These are phyloP conservation scores for Arion vulgaris DNA, from an alignment of 1,140 invertebrate species.

Conservation along the genomic window DNA sequence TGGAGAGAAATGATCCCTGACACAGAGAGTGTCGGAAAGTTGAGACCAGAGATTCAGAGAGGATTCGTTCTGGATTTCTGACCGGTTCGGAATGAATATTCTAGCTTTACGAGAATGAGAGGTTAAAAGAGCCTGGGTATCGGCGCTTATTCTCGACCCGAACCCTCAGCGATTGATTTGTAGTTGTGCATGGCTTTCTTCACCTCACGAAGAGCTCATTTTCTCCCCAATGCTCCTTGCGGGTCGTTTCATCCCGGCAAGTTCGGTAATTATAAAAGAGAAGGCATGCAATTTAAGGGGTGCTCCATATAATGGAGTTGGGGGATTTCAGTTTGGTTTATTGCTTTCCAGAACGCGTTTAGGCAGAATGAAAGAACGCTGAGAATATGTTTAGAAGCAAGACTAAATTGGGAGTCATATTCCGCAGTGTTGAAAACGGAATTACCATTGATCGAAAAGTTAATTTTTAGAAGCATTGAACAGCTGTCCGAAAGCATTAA, in stretches of 20 bases:
- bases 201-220: slow-evolving; percentile 27
- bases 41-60: background rate
- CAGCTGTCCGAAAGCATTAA: too few relatives aligned
- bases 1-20: background rate
- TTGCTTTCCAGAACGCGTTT: background rate
- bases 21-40: slow-evolving; percentile 4
- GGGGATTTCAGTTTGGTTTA: slow-evolving; percentile 2
- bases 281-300: slow-evolving; percentile 24
- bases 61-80: too few relatives aligned
- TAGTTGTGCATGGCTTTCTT: slow-evolving; percentile 24
- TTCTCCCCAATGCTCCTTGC: slow-evolving; percentile 10
- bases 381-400: background rate
- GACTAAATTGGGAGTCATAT: slow-evolving; percentile 3
- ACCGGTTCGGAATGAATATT: background rate
- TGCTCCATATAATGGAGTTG: slow-evolving; percentile 27
- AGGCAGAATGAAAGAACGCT: background rate
- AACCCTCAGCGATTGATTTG: slow-evolving; percentile 23
- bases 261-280: slow-evolving; percentile 38
- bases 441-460: background rate
- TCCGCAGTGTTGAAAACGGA: background rate
- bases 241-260: slow-evolving; percentile 25
- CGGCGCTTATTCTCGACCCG: background rate
- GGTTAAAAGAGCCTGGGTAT: slow-evolving; percentile 25
- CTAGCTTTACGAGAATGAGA: slow-evolving; percentile 20
- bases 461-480: too few relatives aligned